phyloP scores from a whole-genome alignment of 2,113 vertebrate species.

The Columbina picui region DNA sequence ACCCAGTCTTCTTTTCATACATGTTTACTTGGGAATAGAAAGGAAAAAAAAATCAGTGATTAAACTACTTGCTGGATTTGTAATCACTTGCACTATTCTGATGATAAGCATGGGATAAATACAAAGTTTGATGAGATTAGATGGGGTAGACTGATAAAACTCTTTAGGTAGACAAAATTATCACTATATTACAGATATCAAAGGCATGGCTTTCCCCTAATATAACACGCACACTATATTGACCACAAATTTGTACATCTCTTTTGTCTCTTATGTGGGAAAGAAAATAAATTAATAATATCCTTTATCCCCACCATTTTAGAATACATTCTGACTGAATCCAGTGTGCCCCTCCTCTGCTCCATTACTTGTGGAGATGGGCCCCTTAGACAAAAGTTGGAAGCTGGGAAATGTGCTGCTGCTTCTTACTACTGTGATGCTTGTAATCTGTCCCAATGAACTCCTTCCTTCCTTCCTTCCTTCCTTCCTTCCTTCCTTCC shows the following conservation, averaged over 20 bases:
- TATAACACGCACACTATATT: not conserved
- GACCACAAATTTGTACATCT: not conserved
- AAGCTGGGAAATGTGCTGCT: not conserved
- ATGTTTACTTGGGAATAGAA: not conserved
- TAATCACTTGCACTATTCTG: conserved; percentile 28
- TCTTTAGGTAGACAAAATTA: conserved; percentile 29
- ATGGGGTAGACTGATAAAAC: conserved; percentile 46
- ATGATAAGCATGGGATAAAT: conserved; percentile 15
- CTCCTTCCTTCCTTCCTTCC: not conserved
- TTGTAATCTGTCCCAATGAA: not conserved
- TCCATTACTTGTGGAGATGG: not conserved
- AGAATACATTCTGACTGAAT: not conserved
- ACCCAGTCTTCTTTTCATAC: not conserved
- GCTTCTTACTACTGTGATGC: not conserved
- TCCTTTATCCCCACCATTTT: not conserved
- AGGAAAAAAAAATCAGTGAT: not conserved
- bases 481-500: not conserved
- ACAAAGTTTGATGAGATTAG: conserved; percentile 43
- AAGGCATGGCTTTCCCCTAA: not conserved
- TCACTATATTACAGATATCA: not conserved
- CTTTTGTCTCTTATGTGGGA: conserved; percentile 3
- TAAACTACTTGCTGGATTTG: conserved; percentile 28
- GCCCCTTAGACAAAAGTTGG: not conserved
- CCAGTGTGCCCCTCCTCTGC: not conserved
- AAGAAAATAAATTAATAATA: conserved; percentile 6